These are phyloP conservation scores for Microchirus variegatus DNA, from an alignment of 2,797 vertebrate genomes.

Conservation along the genomic window DNA sequence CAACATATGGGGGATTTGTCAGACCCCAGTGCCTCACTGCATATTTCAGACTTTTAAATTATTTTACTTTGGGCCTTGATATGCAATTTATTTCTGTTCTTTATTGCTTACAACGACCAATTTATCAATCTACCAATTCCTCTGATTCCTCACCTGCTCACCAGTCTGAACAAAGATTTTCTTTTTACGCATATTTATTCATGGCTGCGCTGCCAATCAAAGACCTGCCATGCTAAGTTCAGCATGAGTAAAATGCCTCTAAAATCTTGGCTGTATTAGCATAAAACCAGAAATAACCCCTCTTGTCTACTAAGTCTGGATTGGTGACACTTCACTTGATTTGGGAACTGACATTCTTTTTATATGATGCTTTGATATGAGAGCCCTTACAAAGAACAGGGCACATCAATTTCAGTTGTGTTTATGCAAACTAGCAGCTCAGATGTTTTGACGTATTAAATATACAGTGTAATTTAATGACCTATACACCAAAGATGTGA, in stretches of 20 bases:
- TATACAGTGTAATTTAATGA: no score
- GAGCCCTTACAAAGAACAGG: neutral
- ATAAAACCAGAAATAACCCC: conserved; percentile 61
- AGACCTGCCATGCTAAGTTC: conserved; percentile 61
- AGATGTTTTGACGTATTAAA: no score
- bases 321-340: conserved; percentile 54
- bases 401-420: neutral
- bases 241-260: conserved; percentile 58
- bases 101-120: conserved; percentile 8
- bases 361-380: conserved; percentile 7
- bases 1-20: neutral
- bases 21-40: neutral
- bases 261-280: conserved; percentile 57
- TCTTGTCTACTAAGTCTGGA: conserved; percentile 49
- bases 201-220: conserved; percentile 69
- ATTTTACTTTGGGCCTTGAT: neutral
- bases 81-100: neutral
- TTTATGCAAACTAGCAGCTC: no score
- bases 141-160: conserved; percentile 37
- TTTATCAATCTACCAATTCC: conserved; percentile 18
- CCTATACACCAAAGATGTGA: no score
- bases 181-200: conserved; percentile 73
- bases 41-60: neutral
- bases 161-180: conserved; percentile 35
- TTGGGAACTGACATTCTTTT: conserved; percentile 52